Percentiles rank a stretch among this genome's conserved stretches.
Conservation (phyloP, 2,797 vertebrate species). For the Echiichthys vipera region DNA sequence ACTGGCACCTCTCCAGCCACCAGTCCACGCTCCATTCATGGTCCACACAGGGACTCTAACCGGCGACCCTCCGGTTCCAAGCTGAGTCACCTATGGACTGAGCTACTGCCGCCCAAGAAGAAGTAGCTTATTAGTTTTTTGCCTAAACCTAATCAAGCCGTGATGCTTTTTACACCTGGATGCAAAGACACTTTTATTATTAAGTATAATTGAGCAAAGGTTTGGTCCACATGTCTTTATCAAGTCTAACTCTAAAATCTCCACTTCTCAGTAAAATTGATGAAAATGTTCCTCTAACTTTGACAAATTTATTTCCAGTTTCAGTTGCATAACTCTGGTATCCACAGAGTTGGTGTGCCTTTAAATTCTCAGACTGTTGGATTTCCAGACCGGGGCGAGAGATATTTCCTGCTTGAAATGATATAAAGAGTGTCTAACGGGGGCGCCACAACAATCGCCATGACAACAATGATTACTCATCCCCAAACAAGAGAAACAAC, state of each 20-base stretch:
- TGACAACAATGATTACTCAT: conserved; percentile 77
- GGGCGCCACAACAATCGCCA: conserved; percentile 70
- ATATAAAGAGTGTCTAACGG: conserved; percentile 57
- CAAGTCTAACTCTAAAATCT: background rate
- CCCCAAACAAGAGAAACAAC: conserved; percentile 71
- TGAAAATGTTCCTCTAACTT: background rate
- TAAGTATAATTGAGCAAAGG: no score
- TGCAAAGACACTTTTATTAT: no score
- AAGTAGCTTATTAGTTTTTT: no score
- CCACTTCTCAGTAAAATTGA: background rate
- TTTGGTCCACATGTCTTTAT: background rate
- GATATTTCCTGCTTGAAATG: conserved; percentile 54
- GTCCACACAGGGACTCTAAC: no score
- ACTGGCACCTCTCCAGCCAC: no score
- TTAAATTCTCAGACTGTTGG: conserved; percentile 33
- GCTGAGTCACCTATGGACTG: no score
- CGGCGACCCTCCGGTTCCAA: no score
- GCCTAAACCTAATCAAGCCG: no score
- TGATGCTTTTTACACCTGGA: no score
- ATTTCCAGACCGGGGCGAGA: conserved; percentile 26
- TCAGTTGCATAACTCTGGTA: background rate
- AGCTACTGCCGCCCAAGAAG: no score
- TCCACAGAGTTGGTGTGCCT: conserved; percentile 9
- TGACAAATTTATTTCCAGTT: background rate
- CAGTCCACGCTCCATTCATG: no score